Evolutionary conservation across 2,113 vertebrate genomes (phyloP), one percentile per base, ranked within the genome.

Genomic region (Chaenogobius annularis): DNA sequence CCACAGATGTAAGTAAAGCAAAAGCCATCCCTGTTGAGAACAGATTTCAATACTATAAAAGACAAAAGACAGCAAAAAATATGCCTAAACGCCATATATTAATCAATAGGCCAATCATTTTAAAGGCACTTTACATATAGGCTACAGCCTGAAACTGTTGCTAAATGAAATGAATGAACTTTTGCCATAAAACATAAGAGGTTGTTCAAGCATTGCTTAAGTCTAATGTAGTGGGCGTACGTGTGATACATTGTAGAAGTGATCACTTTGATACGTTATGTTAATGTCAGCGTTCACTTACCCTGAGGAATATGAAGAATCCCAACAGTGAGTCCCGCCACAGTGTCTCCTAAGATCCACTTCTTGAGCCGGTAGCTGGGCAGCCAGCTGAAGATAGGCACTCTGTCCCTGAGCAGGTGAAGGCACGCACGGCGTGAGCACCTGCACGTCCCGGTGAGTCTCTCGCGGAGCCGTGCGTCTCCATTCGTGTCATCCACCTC

Each of bases 241-340:
- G n/a, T n/a, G n/a, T n/a, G n/a, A n/a, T n/a, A n/a, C n/a, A n/a
- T n/a, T n/a, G n/a, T n/a, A n/a, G n/a, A n/a, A n/a, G n/a, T n/a
- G 26, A 31, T 31, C 26, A 46, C 44, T 46, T 46, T 46, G 1
- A 12, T 13, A 46, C 10, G 37, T 40, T 3, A 40, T 40, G 37
- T 40, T 40, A 40, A 9, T 52, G 48, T 52, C 31, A 44, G 0
- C 17, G 2, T 5, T 65, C 13, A 14, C 92, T 88, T 83, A 96
- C 96, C 96, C 92, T 97, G 96, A 0, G 96, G 96, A 70, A 97
- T 96, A 80, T 97, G 96, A 31, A 97, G 93, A 52, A 97, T 90
- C 13, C 96, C 96, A 47, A 96, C 96, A 0, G 96, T 97, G 75
- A 97, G 83, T 54, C 96, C 96, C 0, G 94, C 95, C 55, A 96